These are phyloP conservation scores for Caenorhabditis imperialis DNA, from an alignment of 2,888 invertebrate genomes.

Conservation along the genomic window DNA sequence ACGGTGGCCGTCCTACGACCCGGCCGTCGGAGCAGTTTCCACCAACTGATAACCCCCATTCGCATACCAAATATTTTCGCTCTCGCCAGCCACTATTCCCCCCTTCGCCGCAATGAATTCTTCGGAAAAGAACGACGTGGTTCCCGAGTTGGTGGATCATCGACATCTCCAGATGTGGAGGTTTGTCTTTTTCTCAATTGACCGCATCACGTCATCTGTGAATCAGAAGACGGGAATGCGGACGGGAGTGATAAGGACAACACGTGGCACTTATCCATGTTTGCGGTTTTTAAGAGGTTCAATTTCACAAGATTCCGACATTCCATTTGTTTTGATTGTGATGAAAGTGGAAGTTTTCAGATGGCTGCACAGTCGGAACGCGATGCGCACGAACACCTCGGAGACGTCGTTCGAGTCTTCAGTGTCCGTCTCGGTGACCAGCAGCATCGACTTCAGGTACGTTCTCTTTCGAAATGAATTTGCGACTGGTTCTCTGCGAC, in stretches of 20 bases:
- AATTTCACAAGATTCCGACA: too few species aligned
- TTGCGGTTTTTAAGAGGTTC: too few species aligned
- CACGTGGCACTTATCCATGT: too few species aligned
- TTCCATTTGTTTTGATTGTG: too few species aligned
- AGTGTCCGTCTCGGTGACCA: constrained; percentile 30
- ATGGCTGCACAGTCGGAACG: constrained; percentile 46
- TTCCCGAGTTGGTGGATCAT: constrained; percentile 54
- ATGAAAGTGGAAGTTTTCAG: constrained; percentile 26
- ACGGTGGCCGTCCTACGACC: constrained; percentile 45
- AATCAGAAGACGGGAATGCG: too few species aligned
- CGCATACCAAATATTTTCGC: constrained; percentile 47
- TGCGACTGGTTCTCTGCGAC: constrained; percentile 21
- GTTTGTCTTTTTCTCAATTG: constrained; percentile 21
- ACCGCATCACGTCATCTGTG: too few species aligned
- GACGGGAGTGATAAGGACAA: too few species aligned
- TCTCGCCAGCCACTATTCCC: background rate
- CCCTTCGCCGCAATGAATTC: constrained; percentile 28
- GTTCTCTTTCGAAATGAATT: constrained; percentile 9
- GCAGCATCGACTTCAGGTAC: constrained; percentile 54
- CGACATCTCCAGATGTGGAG: constrained; percentile 56
- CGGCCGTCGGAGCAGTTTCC: constrained; percentile 15
- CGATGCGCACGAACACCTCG: constrained; percentile 31
- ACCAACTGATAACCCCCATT: constrained; percentile 23
- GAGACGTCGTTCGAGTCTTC: constrained; percentile 50
- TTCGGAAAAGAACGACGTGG: constrained; percentile 39